Base-by-base conservation (phyloP, 1,140 invertebrate species). In the Drosophila jambulina region DNA sequence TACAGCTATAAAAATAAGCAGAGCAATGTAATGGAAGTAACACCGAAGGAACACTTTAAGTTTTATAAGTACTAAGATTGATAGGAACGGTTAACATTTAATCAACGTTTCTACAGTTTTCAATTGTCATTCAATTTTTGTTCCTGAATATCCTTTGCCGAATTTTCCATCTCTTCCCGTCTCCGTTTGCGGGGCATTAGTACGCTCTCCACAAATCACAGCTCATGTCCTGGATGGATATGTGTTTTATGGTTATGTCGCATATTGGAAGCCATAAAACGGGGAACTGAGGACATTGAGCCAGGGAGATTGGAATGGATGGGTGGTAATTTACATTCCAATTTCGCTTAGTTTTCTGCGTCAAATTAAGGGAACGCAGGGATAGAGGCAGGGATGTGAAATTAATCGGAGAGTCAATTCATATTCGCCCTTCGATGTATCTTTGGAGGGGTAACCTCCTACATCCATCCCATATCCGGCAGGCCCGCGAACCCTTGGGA, bases 331-430 rank as follows among this genome's bases (percentile, higher is more conserved):
- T 85, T 85, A 78, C 82, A 85, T 85, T 81, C 68, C 68, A 67
- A 75, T 84, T 76, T 75, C 53, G 65, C 49, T 79, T 67, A 59
- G 72, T 75, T 76, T 48, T 40, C 40, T 67, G 54, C 61, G 61
- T 67, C 68, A 83, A 75, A 83, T 49, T 64, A 62, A 46, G 17
- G n/a, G 46, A 34, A 17, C 1, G 49, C 40, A 45, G 19, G 49
- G 34, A 17, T 2, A 10, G 45, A 40, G 27, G 6, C 21, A 21
- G 36, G 23, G 13, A 25, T 40, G 12, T 7, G 27, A 12, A 9
- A 32, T 85, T 85, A 85, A 78, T 86, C 69, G 69, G 34, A 29
- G 36, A 86, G 69, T 82, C 69, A 71, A 82, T 82, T 86, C 79
- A 85, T 85, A 85, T 85, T 85, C 82, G 51, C 68, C 62, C 77